Percentiles rank a stretch among this genome's conserved stretches.
These are phyloP conservation scores for Eupithecia exiguata DNA, from an alignment of 2,888 invertebrate species.

Conservation along the genomic window DNA sequence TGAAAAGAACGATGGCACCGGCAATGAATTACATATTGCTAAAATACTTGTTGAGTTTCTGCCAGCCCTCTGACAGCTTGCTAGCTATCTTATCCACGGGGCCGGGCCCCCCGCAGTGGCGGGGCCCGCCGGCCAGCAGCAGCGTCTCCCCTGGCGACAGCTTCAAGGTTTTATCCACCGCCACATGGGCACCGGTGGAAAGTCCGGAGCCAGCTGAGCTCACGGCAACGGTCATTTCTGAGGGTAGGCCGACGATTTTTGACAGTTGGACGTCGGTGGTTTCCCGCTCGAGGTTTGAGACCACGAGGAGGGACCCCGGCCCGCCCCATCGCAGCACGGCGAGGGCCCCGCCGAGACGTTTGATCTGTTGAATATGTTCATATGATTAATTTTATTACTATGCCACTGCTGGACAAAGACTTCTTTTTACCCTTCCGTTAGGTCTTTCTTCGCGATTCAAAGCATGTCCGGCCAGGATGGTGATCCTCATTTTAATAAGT, in stretches of 20 bases:
- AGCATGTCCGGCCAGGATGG: background rate
- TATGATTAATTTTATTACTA: background rate
- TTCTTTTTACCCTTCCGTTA: background rate
- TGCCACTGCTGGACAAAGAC: background rate
- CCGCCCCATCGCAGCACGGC: constrained; percentile 73
- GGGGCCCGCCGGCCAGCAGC: constrained; percentile 68
- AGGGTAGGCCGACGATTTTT: constrained; percentile 67
- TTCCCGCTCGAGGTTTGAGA: constrained; percentile 76
- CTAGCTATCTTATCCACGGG: constrained; percentile 78
- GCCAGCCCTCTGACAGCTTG: constrained; percentile 78
- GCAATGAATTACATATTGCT: constrained; percentile 47
- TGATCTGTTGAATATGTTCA: constrained; percentile 66
- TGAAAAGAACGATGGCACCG: background rate
- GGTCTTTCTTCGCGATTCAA: background rate
- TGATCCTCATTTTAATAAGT: background rate
- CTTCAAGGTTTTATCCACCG: constrained; percentile 62
- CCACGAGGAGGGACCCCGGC: constrained; percentile 66
- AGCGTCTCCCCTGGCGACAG: constrained; percentile 68
- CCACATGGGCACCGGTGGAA: constrained; percentile 62
- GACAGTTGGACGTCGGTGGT: constrained; percentile 76
- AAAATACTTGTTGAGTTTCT: constrained; percentile 79
- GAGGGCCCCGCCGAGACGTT: constrained; percentile 80
- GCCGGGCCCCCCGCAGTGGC: constrained; percentile 77
- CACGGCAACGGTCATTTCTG: constrained; percentile 69
- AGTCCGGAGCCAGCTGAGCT: constrained; percentile 67